These are phyloP conservation scores for Heliopora coerulea DNA, from an alignment of 92 coral and sea anemone species.

Conservation along the genomic window DNA sequence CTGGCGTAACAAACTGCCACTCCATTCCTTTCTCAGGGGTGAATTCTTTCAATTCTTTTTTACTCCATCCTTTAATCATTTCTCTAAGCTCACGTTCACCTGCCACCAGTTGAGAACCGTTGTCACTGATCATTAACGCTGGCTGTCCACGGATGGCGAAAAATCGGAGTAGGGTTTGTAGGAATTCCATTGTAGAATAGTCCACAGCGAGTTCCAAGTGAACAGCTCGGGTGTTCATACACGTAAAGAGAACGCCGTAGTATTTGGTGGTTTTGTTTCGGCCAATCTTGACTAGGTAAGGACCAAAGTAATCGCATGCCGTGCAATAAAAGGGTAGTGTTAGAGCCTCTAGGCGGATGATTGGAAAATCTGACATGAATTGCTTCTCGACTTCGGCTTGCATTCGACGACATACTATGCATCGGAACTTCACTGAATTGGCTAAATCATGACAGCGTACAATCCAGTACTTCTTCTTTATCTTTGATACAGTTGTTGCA, in stretches of 20 bases:
- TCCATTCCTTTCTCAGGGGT: background rate
- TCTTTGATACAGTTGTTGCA: conserved; percentile 45
- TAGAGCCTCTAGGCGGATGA: conserved; percentile 30
- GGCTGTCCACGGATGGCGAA: conserved; percentile 48
- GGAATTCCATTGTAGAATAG: conserved; percentile 51
- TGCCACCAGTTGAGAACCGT: conserved; percentile 51
- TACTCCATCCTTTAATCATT: conserved; percentile 5
- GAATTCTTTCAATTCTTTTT: background rate
- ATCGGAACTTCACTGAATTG: conserved; percentile 37
- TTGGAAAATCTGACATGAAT: conserved; percentile 25
- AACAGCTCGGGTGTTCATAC: conserved; percentile 51
- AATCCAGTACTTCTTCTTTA: conserved; percentile 47
- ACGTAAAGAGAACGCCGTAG: conserved; percentile 60
- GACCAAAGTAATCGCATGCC: conserved; percentile 25
- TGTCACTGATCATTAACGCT: conserved; percentile 43
- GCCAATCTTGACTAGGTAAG: conserved; percentile 50
- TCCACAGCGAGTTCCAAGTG: conserved; percentile 53
- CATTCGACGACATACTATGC: conserved; percentile 41
- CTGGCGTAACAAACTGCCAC: conserved; percentile 34
- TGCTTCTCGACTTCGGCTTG: conserved; percentile 44
- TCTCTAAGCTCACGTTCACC: conserved; percentile 52
- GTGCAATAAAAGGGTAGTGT: conserved; percentile 36
- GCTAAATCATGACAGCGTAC: conserved; percentile 42
- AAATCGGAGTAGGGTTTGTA: conserved; percentile 60
- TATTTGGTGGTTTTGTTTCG: conserved; percentile 51